Conservation (phyloP, 2,888 invertebrate genomes). For the Drosophila prostipennis region DNA sequence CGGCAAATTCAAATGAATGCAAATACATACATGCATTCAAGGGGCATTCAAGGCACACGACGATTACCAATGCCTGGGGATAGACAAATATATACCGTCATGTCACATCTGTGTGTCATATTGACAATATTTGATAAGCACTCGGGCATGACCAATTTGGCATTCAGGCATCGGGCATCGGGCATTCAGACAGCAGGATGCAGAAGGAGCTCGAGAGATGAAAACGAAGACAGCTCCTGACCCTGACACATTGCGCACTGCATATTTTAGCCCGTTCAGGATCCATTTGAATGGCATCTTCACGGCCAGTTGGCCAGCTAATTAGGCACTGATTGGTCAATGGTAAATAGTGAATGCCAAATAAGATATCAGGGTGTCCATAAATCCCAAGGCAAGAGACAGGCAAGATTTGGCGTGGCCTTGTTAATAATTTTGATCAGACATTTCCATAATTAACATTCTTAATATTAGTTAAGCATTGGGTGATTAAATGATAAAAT, state of each 20-base stretch:
- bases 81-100: conserved; percentile 5
- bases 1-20: conserved; percentile 21
- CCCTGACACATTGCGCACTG: conserved; percentile 62
- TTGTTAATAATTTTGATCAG: conserved; percentile 21
- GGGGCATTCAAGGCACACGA: not conserved
- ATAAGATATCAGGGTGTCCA: conserved; percentile 21
- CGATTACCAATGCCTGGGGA: conserved; percentile 7
- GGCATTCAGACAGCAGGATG: conserved; percentile 4
- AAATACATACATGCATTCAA: conserved; percentile 6
- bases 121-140: conserved; percentile 48
- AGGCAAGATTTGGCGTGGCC: not conserved
- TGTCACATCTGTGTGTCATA: conserved; percentile 42
- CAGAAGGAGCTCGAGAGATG: not conserved
- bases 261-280: conserved; percentile 62
- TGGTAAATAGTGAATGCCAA: conserved; percentile 45
- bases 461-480: not conserved
- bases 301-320: conserved; percentile 67
- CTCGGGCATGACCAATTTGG: conserved; percentile 43
- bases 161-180: conserved; percentile 1
- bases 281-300: conserved; percentile 58
- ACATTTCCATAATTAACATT: conserved; percentile 14
- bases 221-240: conserved; percentile 35
- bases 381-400: conserved; percentile 9
- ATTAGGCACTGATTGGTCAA: conserved; percentile 66
- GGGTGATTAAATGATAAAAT: not conserved